These are phyloP conservation scores for Drosophila nr. fundita DNA, from an alignment of 2,888 invertebrate species.

Conservation along the genomic window DNA sequence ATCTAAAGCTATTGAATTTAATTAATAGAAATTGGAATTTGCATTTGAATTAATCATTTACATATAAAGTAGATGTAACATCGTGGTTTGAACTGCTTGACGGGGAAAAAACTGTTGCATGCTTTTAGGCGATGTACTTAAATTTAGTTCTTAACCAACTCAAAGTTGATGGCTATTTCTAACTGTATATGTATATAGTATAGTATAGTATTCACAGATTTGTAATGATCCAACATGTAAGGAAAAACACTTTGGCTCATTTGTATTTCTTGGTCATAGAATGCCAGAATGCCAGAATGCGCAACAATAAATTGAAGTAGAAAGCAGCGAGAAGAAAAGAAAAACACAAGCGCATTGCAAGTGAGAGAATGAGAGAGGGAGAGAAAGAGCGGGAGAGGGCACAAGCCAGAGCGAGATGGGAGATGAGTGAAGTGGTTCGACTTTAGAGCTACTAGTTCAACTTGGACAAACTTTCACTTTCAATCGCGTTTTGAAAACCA, in stretches of 20 bases:
- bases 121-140: conserved; percentile 55
- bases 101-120: conserved; percentile 23
- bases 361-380: conserved; percentile 11
- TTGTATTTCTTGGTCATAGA: conserved; percentile 9
- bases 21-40: not conserved
- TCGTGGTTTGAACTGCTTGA: conserved; percentile 44
- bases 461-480: conserved; percentile 70
- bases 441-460: conserved; percentile 27
- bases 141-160: conserved; percentile 1
- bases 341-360: conserved; percentile 10
- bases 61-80: not conserved
- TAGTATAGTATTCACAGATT: not conserved
- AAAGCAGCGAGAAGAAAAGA: conserved; percentile 54
- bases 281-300: conserved; percentile 55
- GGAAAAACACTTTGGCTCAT: not conserved
- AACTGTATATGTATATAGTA: not conserved
- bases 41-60: not conserved
- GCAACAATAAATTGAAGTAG: conserved; percentile 52
- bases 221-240: not conserved
- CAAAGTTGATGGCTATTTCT: not conserved
- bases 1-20: not conserved
- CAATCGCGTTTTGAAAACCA: conserved; percentile 76
- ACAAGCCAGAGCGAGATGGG: conserved; percentile 13
- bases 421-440: conserved; percentile 20
- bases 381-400: not conserved